Base-by-base conservation (phyloP, 2,797 vertebrate species). In the Coregonus suidteri region DNA sequence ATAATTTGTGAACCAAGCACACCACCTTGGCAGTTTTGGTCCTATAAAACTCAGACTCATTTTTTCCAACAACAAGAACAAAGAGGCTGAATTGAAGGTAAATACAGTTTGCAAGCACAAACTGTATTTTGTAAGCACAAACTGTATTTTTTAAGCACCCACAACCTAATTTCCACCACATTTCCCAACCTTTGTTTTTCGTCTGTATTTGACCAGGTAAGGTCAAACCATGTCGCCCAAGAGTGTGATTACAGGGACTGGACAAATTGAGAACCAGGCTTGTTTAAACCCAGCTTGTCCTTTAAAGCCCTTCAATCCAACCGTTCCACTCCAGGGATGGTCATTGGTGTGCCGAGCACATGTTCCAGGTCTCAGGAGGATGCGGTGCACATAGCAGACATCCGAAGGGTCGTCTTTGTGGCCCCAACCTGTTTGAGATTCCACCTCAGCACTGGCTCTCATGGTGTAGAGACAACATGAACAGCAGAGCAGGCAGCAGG, bases 271-370 rank as follows among this genome's bases (percentile, higher is more conserved):
- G 76, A 59, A 15, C 65, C 76, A 7, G 69, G 65, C 82, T 88
- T 71, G 86, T 87, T 87, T 89, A 76, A 67, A 72, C 71, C 79
- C 75, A 72, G 76, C 54, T 80, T 84, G 78, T 86, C 81, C 74
- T 85, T 76, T 83, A 75, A 87, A 82, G 74, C 77, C 64, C 80
- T 86, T 84, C 68, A 86, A 73, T 77, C 54, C 78, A 84, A 78
- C 75, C 75, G 84, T 80, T 89, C 73, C 75, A 72, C 82, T 83
- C 78, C 84, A 83, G 83, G 75, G 73, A 72, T 62, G 51, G 79
- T 87, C 82, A 78, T 90, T 87, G 81, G 82, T 85, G 84, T 90
- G 84, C 86, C 31, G 62, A 71, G 77, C 87, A 81, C 87, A 87
- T 71, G 64, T 68, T 11, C 4, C 62, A 70, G 47, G 74, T 87